phyloP scores from a whole-genome alignment of 1,140 invertebrate genomes.

The Pemphigus obesinymphae region DNA sequence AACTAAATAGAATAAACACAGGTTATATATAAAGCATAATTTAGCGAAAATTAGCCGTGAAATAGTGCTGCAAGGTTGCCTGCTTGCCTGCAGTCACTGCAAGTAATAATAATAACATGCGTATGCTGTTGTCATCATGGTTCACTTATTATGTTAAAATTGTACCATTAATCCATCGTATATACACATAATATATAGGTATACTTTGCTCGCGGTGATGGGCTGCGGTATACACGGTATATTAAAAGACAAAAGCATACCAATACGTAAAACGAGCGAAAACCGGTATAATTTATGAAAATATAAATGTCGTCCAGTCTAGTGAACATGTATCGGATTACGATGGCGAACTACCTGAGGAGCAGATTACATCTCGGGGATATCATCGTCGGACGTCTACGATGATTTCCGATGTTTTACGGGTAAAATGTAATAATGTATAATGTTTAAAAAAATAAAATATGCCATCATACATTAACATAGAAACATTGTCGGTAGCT shows the following conservation, averaged over 20 bases:
- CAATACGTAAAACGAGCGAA: neutral
- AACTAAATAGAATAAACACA: neutral
- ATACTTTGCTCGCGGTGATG: neutral
- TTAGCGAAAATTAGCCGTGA: neutral
- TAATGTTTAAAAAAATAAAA: neutral
- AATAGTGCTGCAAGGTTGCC: neutral
- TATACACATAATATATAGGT: too few species aligned
- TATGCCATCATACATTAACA: neutral
- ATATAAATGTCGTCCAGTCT: constrained; percentile 28
- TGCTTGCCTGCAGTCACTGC: neutral
- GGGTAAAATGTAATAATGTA: neutral
- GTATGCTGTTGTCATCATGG: neutral
- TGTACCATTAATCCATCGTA: neutral
- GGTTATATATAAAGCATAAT: too few species aligned
- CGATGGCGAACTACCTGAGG: neutral
- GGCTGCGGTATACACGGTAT: neutral
- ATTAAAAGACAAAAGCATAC: neutral
- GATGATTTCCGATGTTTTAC: neutral
- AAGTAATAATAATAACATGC: neutral
- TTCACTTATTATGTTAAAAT: neutral
- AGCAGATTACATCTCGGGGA: neutral
- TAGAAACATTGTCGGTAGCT: neutral
- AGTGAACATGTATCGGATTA: constrained; percentile 21
- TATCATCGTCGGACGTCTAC: neutral
- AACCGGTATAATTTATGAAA: constrained; percentile 29